phyloP scores from a whole-genome alignment of 2,888 invertebrate genomes.

The Chaetogeoica ovagalla region DNA sequence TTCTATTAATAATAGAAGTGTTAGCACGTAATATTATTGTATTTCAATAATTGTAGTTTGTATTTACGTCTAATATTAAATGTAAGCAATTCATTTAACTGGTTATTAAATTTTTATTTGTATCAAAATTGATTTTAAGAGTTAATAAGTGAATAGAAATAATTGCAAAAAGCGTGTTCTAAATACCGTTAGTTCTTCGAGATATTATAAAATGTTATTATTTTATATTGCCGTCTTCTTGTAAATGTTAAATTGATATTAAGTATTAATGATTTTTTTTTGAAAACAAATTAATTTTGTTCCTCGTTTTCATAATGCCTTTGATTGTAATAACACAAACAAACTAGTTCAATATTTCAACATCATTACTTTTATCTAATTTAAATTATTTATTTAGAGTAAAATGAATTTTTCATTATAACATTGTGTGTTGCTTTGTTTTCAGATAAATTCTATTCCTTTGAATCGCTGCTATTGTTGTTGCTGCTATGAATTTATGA shows the following conservation, averaged over 20 bases:
- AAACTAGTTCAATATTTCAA: neutral
- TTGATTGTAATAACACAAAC: neutral
- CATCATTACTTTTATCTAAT: neutral
- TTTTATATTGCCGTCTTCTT: neutral
- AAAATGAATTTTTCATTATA: neutral
- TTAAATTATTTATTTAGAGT: neutral
- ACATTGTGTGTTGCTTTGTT: neutral
- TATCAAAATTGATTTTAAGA: too few relatives aligned
- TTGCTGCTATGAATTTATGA: neutral
- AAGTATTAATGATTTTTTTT: neutral
- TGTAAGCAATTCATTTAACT: too few relatives aligned
- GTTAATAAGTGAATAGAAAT: too few relatives aligned
- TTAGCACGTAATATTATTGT: too few relatives aligned
- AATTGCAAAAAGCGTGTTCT: too few relatives aligned
- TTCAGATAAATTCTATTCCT: conserved; percentile 7
- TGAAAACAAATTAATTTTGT: neutral
- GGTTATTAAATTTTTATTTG: too few relatives aligned
- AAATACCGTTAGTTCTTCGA: too few relatives aligned
- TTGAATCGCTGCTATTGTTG: neutral
- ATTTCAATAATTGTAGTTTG: too few relatives aligned
- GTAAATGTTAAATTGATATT: neutral
- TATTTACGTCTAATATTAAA: too few relatives aligned
- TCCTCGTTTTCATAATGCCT: neutral
- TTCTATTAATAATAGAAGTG: too few relatives aligned
- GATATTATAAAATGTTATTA: neutral